Conservation (phyloP, 2,113 vertebrate genomes). For the Plotosus lineatus region DNA sequence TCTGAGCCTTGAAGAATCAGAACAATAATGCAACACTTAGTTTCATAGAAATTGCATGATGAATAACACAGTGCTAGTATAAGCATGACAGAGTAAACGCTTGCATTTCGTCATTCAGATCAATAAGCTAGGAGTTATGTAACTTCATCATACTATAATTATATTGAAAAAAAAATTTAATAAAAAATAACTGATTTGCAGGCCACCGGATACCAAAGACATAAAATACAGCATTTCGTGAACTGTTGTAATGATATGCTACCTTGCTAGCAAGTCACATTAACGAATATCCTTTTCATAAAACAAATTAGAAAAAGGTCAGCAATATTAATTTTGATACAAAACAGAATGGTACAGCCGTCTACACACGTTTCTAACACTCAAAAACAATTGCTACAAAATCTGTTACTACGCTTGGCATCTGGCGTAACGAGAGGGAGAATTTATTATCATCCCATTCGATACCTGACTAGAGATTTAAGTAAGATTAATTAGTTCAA, state of each 20-base stretch:
- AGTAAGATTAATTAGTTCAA: background rate
- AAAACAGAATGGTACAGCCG: background rate
- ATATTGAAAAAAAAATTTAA: background rate
- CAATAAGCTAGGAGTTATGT: background rate
- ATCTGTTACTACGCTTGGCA: background rate
- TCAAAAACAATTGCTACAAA: background rate
- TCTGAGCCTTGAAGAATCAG: constrained; percentile 6
- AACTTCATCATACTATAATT: too few species aligned
- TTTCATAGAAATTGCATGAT: background rate
- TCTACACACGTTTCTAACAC: background rate
- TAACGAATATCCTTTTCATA: background rate
- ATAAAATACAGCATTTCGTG: background rate
- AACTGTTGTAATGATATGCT: background rate
- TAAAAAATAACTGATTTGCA: background rate
- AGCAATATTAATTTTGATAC: background rate
- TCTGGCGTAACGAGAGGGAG: background rate
- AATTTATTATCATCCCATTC: background rate
- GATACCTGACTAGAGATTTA: background rate
- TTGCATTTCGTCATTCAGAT: background rate
- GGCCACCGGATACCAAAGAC: too few species aligned
- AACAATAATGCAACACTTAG: background rate
- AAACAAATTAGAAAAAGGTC: background rate
- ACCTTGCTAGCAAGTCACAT: background rate
- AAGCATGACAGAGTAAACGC: background rate
- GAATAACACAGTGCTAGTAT: background rate